These are phyloP conservation scores for Calliphora vicina DNA, from an alignment of 1,140 invertebrate genomes.

Conservation along the genomic window DNA sequence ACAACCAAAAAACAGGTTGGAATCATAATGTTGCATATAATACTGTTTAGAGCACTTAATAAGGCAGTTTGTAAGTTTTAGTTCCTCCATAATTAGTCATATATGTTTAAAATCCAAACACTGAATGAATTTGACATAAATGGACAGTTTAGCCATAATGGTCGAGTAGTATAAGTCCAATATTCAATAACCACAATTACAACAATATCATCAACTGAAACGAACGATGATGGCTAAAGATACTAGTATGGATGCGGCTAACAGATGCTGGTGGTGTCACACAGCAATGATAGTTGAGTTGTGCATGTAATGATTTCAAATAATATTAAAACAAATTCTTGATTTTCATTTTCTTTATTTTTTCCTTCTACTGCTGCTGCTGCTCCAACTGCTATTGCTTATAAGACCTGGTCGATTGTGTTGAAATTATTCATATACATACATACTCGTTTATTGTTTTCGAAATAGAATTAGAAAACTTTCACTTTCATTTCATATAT, in stretches of 20 bases:
- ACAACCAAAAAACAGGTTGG: background rate
- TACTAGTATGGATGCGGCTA: background rate
- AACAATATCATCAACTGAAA: no score
- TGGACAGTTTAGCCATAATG: slow-evolving; percentile 23
- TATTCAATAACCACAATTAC: background rate
- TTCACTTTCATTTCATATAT: slow-evolving; percentile 16
- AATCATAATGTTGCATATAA: background rate
- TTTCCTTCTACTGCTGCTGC: background rate
- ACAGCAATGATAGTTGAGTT: background rate
- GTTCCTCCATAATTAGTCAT: slow-evolving; percentile 43
- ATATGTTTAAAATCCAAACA: slow-evolving; percentile 35
- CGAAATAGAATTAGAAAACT: background rate
- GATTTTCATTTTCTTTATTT: background rate
- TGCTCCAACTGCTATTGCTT: background rate
- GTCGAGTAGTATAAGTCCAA: background rate
- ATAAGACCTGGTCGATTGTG: background rate
- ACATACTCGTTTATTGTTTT: background rate
- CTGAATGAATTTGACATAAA: slow-evolving; percentile 35
- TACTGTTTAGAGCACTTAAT: slow-evolving; percentile 1
- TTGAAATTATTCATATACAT: background rate
- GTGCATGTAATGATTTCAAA: background rate
- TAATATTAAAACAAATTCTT: background rate
- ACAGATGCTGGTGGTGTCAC: background rate
- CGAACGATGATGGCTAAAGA: no score
- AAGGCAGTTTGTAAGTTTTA: slow-evolving; percentile 23